Conservation (phyloP, 1,140 invertebrate genomes). For the Ooceraea biroi region DNA sequence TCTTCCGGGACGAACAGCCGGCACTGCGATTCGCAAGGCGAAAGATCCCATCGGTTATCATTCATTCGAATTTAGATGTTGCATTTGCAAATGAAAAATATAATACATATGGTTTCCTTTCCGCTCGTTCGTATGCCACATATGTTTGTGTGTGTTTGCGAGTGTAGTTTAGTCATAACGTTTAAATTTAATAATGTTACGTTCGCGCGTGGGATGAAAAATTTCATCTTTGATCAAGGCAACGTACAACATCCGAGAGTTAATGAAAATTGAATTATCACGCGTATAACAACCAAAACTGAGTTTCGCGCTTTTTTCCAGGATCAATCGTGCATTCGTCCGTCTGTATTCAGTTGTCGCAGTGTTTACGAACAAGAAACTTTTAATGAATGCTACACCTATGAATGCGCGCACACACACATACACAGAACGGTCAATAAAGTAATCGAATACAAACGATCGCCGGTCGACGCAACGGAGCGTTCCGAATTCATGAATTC, state of each 20-base stretch:
- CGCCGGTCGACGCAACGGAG: slow-evolving; percentile 16
- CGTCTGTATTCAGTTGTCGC: neutral
- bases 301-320: slow-evolving; percentile 8
- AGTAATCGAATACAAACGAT: slow-evolving; percentile 63
- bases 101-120: neutral
- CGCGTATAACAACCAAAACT: neutral
- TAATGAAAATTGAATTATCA: slow-evolving; percentile 35
- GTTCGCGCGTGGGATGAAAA: neutral
- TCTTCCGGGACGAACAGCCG: slow-evolving; percentile 36
- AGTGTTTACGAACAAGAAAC: slow-evolving; percentile 54
- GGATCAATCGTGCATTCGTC: slow-evolving; percentile 3
- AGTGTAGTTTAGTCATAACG: neutral
- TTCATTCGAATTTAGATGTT: neutral
- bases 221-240: slow-evolving; percentile 5
- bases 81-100: neutral
- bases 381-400: slow-evolving; percentile 58
- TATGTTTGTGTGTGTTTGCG: too few species aligned
- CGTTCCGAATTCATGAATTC: slow-evolving; percentile 60
- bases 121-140: neutral
- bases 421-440: neutral
- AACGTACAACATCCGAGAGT: neutral
- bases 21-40: neutral
- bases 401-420: neutral
- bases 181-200: neutral
- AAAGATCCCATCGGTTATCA: neutral